Evolutionary conservation across 2,888 invertebrate species (phyloP).

Genomic region (Thymelicus lineola): DNA sequence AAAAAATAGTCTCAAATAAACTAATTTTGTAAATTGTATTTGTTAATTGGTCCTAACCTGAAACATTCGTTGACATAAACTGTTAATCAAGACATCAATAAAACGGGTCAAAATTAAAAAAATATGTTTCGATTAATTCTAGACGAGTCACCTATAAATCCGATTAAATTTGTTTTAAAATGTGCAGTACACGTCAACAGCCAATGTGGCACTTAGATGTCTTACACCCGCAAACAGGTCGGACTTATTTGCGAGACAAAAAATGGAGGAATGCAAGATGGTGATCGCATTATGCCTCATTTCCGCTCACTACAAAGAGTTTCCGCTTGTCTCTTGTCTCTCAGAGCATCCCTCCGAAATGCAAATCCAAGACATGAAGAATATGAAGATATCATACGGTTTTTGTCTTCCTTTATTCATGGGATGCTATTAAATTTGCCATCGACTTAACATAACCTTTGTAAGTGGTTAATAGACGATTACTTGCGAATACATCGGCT

Average conservation of each 20-base stretch:
- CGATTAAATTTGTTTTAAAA: background rate
- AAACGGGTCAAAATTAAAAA: too few relatives aligned
- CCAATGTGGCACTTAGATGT: conserved; percentile 37
- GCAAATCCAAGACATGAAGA: conserved; percentile 65
- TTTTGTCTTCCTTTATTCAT: conserved; percentile 44
- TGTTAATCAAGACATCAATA: too few relatives aligned
- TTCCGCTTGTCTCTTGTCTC: conserved; percentile 80
- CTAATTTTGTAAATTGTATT: background rate
- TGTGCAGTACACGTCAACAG: background rate
- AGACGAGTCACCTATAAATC: too few relatives aligned
- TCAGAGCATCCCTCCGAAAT: conserved; percentile 74
- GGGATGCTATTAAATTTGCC: conserved; percentile 27
- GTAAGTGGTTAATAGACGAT: conserved; percentile 1
- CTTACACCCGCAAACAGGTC: conserved; percentile 44
- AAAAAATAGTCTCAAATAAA: conserved; percentile 46
- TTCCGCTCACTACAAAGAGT: conserved; percentile 77
- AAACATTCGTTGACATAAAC: too few relatives aligned
- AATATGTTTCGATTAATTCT: too few relatives aligned
- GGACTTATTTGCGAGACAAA: conserved; percentile 49
- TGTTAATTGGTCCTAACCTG: too few relatives aligned
- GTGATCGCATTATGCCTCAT: conserved; percentile 73
- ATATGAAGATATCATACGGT: conserved; percentile 49
- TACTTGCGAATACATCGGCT: conserved; percentile 1
- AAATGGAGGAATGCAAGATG: conserved; percentile 65
- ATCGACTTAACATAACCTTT: conserved; percentile 11